A percentile compares a stretch with the other conserved stretches of the same genome.
phyloP scores from a whole-genome alignment of 2,113 vertebrate species.

The Carollia perspicillata region DNA sequence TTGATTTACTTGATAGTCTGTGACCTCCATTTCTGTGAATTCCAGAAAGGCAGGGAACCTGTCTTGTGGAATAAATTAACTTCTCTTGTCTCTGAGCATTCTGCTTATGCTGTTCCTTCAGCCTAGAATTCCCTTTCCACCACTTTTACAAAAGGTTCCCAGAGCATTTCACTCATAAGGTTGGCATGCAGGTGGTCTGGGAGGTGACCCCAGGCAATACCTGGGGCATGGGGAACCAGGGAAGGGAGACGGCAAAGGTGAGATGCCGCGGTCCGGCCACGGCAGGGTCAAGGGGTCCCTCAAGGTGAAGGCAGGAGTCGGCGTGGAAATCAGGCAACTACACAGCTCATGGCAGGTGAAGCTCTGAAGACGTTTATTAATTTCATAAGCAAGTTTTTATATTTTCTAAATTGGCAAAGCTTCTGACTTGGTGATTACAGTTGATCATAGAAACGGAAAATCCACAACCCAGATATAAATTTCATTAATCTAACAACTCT shows the following conservation, averaged over 20 bases:
- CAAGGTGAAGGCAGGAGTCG: no score
- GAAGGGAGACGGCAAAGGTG: neutral
- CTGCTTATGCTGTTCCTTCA: neutral
- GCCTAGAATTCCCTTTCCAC: neutral
- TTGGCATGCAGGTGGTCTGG: neutral
- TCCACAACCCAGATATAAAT: no score
- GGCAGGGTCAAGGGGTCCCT: no score
- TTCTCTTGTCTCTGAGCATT: neutral
- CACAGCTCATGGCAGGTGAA: no score
- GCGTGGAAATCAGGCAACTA: no score
- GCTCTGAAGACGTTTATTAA: no score
- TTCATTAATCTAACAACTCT: no score
- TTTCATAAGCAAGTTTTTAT: no score
- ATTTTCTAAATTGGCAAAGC: no score
- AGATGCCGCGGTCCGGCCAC: no score
- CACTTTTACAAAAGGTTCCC: neutral
- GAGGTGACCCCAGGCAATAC: neutral
- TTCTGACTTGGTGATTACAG: no score
- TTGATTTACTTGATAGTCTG: neutral
- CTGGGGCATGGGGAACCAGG: neutral
- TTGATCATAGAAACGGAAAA: no score
- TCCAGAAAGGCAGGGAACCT: neutral
- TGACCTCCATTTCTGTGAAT: neutral
- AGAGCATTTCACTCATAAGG: neutral
- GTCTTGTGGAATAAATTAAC: neutral